A percentile compares a stretch with the other conserved stretches of the same genome.
Evolutionary conservation across 53 echinoderm and acorn worm species (phyloP).

Genomic region (Holothuria leucospilota): DNA sequence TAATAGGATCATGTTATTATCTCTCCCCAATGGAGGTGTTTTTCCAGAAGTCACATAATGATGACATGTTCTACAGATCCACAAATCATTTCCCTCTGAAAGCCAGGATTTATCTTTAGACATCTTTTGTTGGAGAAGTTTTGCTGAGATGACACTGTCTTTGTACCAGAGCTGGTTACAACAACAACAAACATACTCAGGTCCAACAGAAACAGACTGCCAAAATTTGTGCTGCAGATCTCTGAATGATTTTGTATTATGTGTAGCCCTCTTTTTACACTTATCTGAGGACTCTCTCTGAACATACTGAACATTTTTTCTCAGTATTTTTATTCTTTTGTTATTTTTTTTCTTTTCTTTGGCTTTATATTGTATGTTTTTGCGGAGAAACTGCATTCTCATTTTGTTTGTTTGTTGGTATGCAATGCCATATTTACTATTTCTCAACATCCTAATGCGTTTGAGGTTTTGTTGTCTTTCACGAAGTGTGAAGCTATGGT

Average conservation of each 20-base stretch:
- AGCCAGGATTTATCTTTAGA: background rate
- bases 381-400: background rate
- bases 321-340: slow-evolving; percentile 12
- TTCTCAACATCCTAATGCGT: background rate
- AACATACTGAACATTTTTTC: background rate
- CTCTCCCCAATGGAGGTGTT: slow-evolving; percentile 42
- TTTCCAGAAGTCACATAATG: slow-evolving; percentile 9
- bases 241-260: slow-evolving; percentile 14
- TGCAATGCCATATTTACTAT: background rate
- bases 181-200: slow-evolving; percentile 39
- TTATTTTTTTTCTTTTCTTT: background rate
- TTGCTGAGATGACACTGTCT: slow-evolving; percentile 25
- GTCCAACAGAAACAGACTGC: slow-evolving; percentile 32
- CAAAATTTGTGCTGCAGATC: slow-evolving; percentile 22
- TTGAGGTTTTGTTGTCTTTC: slow-evolving; percentile 2
- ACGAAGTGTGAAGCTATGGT: background rate
- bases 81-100: background rate
- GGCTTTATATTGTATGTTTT: background rate
- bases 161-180: slow-evolving; percentile 61
- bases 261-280: background rate
- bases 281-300: background rate
- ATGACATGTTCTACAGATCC: slow-evolving; percentile 60
- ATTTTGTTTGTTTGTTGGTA: too few species aligned
- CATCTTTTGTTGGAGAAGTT: background rate
- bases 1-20: slow-evolving; percentile 29